Base-by-base conservation (phyloP, 92 coral and sea anemone species). In the Palythoa heliodiscus region DNA sequence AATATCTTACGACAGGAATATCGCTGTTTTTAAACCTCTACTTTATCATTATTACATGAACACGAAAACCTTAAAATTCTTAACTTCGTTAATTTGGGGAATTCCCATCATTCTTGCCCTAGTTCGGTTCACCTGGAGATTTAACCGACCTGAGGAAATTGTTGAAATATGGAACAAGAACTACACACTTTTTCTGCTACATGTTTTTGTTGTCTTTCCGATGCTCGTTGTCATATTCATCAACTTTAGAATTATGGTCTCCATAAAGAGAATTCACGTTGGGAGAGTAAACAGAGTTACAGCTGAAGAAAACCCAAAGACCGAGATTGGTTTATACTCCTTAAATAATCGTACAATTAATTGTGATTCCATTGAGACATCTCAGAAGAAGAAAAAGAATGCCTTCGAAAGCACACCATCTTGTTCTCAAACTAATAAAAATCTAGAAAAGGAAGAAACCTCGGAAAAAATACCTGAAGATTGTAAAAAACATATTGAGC, bases 11-110 rank as follows among this genome's bases (percentile, higher is more conserved):
- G 97, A 93, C 53, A 86, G 97, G 2, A 82, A 91, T 67, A 61
- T 85, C 13, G 97, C 95, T 0, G 93, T 91, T 25, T 52, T 93
- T 38, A 70, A 90, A 11, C 95, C 95, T 2, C 85, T 93, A n/a
- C 78, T 39, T 69, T 93, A 93, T 75, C 71, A 78, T 13, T 47
- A 75, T 15, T 77, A 78, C 47, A 93, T 93, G 86, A 90, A 87
- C 25, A 83, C 15, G 1, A 79, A 87, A n/a, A 67, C 87, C 71
- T 88, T 88, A 35, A 57, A 67, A 5, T 2, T 52, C 14, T 83
- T 93, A 2, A 52, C 90, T 29, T 17, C 70, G 39, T 10, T 77
- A 2, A 88, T 90, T 1, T 90, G 95, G 95, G 60, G 87, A 23
- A 55, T 78, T 16, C 93, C 95, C 1, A 38, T 93, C 10, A 0